These are phyloP conservation scores for Tetheella fluctuosa DNA, from an alignment of 2,888 invertebrate genomes.

Conservation along the genomic window DNA sequence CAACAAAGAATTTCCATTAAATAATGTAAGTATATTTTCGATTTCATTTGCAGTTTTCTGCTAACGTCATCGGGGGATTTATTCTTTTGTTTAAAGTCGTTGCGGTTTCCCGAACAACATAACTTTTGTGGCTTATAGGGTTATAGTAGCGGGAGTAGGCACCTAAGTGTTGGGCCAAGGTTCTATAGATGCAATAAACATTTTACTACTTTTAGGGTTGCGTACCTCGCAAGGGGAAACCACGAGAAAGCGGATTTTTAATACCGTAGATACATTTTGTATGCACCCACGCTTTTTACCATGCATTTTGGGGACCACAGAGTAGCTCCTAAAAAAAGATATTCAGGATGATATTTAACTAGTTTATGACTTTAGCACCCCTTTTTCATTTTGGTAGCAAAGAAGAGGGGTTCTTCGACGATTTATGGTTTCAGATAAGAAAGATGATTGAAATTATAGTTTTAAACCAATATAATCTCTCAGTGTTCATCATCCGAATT, in stretches of 20 bases:
- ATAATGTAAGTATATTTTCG: neutral
- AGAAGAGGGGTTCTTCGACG: too few species aligned
- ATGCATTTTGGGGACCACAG: constrained; percentile 5
- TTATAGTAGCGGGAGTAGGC: neutral
- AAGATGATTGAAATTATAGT: neutral
- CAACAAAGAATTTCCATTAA: neutral
- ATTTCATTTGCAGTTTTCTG: constrained; percentile 3
- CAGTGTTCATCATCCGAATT: too few species aligned
- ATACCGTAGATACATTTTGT: constrained; percentile 1
- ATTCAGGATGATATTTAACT: neutral
- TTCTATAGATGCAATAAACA: constrained; percentile 11
- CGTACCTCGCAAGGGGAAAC: constrained; percentile 11
- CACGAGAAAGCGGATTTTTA: constrained; percentile 6
- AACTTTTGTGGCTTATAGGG: constrained; percentile 9
- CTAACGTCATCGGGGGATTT: neutral
- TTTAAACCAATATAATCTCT: too few species aligned
- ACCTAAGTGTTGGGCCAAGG: constrained; percentile 10
- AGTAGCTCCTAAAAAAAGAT: neutral
- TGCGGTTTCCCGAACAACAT: constrained; percentile 4
- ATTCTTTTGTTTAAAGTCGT: constrained; percentile 10
- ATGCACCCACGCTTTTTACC: constrained; percentile 2
- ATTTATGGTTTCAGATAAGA: neutral
- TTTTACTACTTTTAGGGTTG: constrained; percentile 11
- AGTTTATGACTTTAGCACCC: neutral
- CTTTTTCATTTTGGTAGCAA: neutral